Evolutionary conservation across 2,888 invertebrate genomes (phyloP).

Genomic region (Drosophila formosana): DNA sequence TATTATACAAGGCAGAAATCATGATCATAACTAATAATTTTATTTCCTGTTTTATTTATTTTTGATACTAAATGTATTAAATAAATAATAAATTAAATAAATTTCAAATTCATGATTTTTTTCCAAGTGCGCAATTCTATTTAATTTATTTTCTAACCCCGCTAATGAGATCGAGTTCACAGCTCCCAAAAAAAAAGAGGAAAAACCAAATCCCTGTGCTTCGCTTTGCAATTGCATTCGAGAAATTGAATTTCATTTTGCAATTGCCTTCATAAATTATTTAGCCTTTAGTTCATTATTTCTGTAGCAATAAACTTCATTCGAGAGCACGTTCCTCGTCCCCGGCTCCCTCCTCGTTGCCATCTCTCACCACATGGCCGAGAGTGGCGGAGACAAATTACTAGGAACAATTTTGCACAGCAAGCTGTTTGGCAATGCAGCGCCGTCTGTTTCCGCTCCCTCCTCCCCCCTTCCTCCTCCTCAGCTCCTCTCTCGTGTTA

Average conservation of each 20-base stretch:
- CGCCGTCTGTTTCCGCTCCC: slow-evolving; percentile 11
- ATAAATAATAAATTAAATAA: too few species aligned
- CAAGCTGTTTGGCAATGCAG: slow-evolving; percentile 57
- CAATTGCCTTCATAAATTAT: slow-evolving; percentile 72
- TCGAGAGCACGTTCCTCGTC: slow-evolving; percentile 8
- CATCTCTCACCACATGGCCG: slow-evolving; percentile 17
- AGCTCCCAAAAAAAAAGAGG: slow-evolving; percentile 1
- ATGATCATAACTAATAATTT: too few species aligned
- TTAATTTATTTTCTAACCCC: too few species aligned
- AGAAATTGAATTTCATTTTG: slow-evolving; percentile 58
- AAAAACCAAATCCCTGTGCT: slow-evolving; percentile 23
- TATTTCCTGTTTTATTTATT: too few species aligned
- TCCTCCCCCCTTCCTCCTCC: background rate
- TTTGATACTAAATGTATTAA: too few species aligned
- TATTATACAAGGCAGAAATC: too few species aligned
- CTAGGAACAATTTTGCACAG: slow-evolving; percentile 62
- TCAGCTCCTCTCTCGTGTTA: background rate
- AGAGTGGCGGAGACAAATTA: slow-evolving; percentile 61
- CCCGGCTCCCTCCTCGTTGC: background rate
- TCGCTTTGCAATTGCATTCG: slow-evolving; percentile 30
- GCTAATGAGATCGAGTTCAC: slow-evolving; percentile 22
- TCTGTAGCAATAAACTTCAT: slow-evolving; percentile 64
- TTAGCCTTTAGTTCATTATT: slow-evolving; percentile 65
- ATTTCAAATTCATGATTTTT: too few species aligned
- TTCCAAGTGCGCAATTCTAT: too few species aligned